These are phyloP conservation scores for Eupithecia insigniata DNA, from an alignment of 2,888 invertebrate species.

Conservation along the genomic window DNA sequence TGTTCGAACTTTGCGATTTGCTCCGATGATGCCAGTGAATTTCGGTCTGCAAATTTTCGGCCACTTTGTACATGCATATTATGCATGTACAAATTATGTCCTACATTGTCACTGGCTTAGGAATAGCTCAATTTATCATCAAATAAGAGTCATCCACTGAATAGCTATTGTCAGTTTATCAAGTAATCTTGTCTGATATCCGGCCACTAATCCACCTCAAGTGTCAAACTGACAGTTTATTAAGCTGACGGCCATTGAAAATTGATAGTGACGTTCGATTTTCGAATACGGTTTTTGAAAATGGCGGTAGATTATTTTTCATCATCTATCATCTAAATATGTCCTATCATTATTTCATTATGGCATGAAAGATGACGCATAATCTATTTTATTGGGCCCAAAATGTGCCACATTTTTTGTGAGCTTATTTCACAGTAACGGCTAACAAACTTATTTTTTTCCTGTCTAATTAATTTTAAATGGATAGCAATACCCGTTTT, in stretches of 20 bases:
- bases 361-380: background rate
- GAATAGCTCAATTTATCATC: conserved; percentile 6
- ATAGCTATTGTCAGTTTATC: conserved; percentile 15
- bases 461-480: conserved; percentile 8
- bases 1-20: no score
- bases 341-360: background rate
- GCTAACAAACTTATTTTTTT: background rate
- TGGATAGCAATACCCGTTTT: conserved; percentile 4
- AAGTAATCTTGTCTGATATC: conserved; percentile 9
- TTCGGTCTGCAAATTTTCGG: no score
- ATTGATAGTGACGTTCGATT: conserved; percentile 17
- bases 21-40: no score
- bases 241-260: conserved; percentile 15
- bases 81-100: no score
- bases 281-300: conserved; percentile 20
- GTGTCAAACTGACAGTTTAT: conserved; percentile 26
- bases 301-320: background rate
- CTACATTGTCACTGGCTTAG: no score
- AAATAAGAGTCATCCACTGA: conserved; percentile 1
- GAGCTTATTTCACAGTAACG: background rate
- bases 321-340: background rate
- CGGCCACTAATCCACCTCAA: conserved; percentile 12
- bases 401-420: background rate
- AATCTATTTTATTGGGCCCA: background rate
- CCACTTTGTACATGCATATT: no score